These are phyloP conservation scores for Melanotus villosus DNA, from an alignment of 2,888 invertebrate genomes.

Conservation along the genomic window DNA sequence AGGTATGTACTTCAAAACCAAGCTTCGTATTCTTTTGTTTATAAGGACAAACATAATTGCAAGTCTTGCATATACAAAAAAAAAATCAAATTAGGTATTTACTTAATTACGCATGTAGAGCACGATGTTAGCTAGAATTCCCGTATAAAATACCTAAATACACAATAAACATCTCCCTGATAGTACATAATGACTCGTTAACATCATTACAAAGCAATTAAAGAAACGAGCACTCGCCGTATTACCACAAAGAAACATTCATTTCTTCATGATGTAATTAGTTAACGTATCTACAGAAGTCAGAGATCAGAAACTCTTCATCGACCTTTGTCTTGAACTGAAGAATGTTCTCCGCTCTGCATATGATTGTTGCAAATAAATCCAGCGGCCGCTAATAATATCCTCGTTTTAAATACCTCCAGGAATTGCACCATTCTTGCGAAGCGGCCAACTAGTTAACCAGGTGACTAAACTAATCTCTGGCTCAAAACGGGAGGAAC, in stretches of 20 bases:
- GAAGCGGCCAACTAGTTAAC: constrained; percentile 17
- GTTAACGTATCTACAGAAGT: neutral
- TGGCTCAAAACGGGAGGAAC: constrained; percentile 2
- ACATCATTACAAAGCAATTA: neutral
- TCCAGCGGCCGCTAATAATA: constrained; percentile 18
- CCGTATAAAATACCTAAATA: too few relatives aligned
- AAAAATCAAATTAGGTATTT: neutral
- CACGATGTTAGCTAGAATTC: too few relatives aligned
- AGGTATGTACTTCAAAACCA: too few relatives aligned
- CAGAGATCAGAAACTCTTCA: constrained; percentile 9
- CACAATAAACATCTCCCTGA: neutral
- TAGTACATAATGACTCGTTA: neutral
- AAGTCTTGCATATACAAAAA: too few relatives aligned
- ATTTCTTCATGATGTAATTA: constrained; percentile 4
- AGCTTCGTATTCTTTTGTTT: too few relatives aligned
- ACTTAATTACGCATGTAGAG: too few relatives aligned
- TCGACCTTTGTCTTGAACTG: constrained; percentile 17
- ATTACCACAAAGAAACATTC: neutral
- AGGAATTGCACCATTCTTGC: constrained; percentile 16
- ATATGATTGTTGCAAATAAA: constrained; percentile 22
- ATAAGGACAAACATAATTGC: too few relatives aligned
- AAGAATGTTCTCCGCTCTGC: constrained; percentile 16
- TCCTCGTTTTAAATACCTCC: constrained; percentile 23
- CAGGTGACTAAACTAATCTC: constrained; percentile 14
- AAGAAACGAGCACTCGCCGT: neutral